Percentiles rank a stretch among this genome's conserved stretches.
Conservation (phyloP, 2,113 vertebrate genomes). For the Periophthalmodon schlosseri region DNA sequence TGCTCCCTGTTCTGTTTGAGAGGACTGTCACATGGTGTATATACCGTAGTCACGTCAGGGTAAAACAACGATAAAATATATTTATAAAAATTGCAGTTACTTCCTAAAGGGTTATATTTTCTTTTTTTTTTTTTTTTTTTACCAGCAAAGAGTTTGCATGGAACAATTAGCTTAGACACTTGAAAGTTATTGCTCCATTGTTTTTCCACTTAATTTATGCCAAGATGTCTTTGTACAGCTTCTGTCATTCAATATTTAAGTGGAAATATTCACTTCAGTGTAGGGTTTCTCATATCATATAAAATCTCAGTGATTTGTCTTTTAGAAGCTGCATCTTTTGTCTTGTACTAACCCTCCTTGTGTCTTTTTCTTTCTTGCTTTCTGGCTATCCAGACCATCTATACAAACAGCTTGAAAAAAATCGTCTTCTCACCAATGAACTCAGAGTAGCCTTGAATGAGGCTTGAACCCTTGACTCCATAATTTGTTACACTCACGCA, state of each 20-base stretch:
- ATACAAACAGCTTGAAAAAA: conserved; percentile 97
- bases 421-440: conserved; percentile 92
- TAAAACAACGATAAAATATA: neutral
- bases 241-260: too few species aligned
- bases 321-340: conserved; percentile 32
- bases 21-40: conserved; percentile 11
- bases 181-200: neutral
- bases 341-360: conserved; percentile 60
- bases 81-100: neutral
- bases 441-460: conserved; percentile 94
- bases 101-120: neutral
- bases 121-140: too few species aligned
- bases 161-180: neutral
- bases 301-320: neutral
- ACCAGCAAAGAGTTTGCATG: neutral
- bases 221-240: too few species aligned
- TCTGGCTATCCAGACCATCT: conserved; percentile 89
- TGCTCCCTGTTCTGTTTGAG: conserved; percentile 47
- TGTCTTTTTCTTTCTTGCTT: conserved; percentile 80
- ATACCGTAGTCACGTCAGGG: neutral
- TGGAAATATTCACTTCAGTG: neutral
- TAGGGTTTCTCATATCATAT: neutral
- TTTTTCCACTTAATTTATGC: neutral
- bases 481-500: conserved; percentile 20
- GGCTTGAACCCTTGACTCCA: conserved; percentile 74